These are phyloP conservation scores for Phoxinus dragarum DNA, from an alignment of 2,797 vertebrate species.

Conservation along the genomic window DNA sequence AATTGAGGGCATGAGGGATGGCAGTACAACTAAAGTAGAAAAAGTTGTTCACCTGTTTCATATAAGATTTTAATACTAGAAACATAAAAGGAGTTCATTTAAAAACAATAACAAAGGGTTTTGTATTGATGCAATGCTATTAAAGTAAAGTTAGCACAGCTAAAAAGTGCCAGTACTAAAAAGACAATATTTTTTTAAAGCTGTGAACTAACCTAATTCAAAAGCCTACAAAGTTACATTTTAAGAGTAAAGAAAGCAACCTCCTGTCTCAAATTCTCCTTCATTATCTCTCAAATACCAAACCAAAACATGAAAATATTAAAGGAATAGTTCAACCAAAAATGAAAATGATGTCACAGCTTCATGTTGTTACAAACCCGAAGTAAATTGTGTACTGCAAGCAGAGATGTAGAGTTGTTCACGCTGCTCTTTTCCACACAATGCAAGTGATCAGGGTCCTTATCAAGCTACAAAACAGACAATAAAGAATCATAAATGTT, in stretches of 20 bases:
- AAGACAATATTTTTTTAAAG: slow-evolving; percentile 2
- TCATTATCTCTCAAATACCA: neutral
- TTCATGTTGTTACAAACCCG: neutral
- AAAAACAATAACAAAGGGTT: slow-evolving; percentile 22
- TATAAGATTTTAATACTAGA: neutral
- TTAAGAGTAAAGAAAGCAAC: neutral
- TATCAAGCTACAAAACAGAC: neutral
- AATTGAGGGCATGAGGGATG: slow-evolving; percentile 33
- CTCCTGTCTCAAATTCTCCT: neutral
- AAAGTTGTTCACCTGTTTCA: slow-evolving; percentile 16
- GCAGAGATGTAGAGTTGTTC: neutral
- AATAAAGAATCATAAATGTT: neutral
- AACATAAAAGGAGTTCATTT: slow-evolving; percentile 23
- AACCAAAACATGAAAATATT: neutral
- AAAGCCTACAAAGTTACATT: neutral
- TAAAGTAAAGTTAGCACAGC: neutral
- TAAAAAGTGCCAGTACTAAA: neutral
- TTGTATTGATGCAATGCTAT: neutral
- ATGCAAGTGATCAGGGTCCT: neutral
- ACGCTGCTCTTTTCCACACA: neutral
- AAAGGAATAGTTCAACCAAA: neutral
- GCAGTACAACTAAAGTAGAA: slow-evolving; percentile 10
- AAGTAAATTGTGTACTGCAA: neutral
- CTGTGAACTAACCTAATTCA: neutral
- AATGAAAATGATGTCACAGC: neutral